Evolutionary conservation across 2,113 vertebrate species (phyloP), one percentile per base, ranked within the genome.

Genomic region (Lophura nycthemera): DNA sequence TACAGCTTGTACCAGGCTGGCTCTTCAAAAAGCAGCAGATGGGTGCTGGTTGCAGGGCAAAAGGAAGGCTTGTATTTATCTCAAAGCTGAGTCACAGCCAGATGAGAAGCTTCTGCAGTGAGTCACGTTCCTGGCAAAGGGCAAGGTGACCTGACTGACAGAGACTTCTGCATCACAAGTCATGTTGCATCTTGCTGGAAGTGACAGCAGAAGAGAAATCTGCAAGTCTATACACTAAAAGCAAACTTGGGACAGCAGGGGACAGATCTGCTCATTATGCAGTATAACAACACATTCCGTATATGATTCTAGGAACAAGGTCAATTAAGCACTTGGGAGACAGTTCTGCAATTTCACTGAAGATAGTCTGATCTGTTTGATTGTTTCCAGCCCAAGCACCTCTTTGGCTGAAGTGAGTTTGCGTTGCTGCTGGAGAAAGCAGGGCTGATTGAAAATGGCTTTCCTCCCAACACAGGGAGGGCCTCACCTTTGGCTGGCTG

Each of bases 71-170:
- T 63, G 30, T 3, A 8, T 57, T 61, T 27, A 15, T 85, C 81
- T 45, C 82, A 56, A 71, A 45, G 82, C 92, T 87, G 74, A 92
- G 43, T 89, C 88, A 94, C 82, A 67, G 48, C 50, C 88, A 85
- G 82, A 8, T 64, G 52, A 54, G 16, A 54, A 54, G 52, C 61
- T 83, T 43, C 87, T 36, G 1, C 0, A 4, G 13, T 3, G 3
- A 80, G 36, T 3, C 76, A 61, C 14, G 6, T 54, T 20, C 10
- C 66, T 60, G 43, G 59, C n/a, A 56, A 30, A 82, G 92, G 65
- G 19, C 73, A 43, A 3, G 6, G 40, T 71, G 86, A 74, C 76
- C 88, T 60, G 34, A 2, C 29, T 6, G 6, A 36, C 1, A 32
- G 77, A 1, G 42, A 61, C 65, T 65, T 74, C 8, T 5, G 10